Base-by-base conservation (phyloP, 2,888 invertebrate species). In the Lithophane ornitopus region DNA sequence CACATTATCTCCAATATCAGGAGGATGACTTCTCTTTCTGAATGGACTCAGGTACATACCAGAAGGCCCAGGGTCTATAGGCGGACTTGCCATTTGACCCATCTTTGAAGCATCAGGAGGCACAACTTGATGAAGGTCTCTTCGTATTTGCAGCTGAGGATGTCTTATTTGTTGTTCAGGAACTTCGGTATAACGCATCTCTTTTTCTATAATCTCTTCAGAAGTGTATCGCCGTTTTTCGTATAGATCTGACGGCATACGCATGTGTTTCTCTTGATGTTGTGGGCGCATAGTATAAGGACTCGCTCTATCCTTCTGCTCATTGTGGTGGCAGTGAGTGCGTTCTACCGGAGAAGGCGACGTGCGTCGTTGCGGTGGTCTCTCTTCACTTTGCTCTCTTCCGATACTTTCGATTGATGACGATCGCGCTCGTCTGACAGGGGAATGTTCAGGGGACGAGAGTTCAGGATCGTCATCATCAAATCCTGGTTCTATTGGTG, bases 281-380 rank as follows among this genome's bases (percentile, higher is more conserved):
- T 97, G 97, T 0, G 98, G 98, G 41, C 98, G 97, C 98, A 98
- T 98, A 7, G 98, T 98, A 88, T 98, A 98, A 4, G 97, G 97
- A 80, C 96, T 97, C 44, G 96, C 95, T 80, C 97, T 95, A 71
- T 94, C 97, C 88, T 96, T 96, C n/a, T 96, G 97, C 76, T 97
- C 97, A 90, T 97, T 97, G 78, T 97, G 97, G 91, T 98, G 98
- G 85, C 98, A 98, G 88, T 98, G 97, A 14, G 98, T 98, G 56
- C 97, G 97, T 89, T 97, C 96, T 14, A 95, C 93, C 1, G 94
- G 91, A 41, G 94, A 95, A 0, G 96, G 96, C 4, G 96, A 96
- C 12, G 89, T 77, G 49, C 90, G 89, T 81, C 96, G 90, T 19
- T 78, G 77, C 14, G 94, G 89, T 80, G 95, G 94, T 85, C 94